A percentile compares a stretch with the other conserved stretches of the same genome.
These are phyloP conservation scores for Salmo trutta DNA, from an alignment of 2,797 vertebrate species.

Conservation along the genomic window DNA sequence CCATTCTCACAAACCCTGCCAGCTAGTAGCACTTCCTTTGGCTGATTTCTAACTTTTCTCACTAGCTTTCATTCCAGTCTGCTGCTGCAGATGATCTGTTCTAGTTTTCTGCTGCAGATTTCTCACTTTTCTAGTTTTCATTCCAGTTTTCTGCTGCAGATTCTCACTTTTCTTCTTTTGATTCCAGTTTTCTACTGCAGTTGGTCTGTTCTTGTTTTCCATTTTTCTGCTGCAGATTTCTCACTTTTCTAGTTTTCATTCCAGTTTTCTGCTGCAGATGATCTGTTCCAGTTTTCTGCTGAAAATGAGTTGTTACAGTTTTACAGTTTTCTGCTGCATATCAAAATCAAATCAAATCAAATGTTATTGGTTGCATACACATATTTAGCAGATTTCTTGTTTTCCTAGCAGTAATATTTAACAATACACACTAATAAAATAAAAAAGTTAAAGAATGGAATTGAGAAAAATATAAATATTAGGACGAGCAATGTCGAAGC, in stretches of 20 bases:
- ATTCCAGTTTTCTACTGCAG: background rate
- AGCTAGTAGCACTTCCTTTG: constrained; percentile 10
- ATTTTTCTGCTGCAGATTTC: background rate
- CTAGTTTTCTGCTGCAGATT: background rate
- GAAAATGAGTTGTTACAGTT: no score
- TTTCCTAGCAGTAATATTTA: no score
- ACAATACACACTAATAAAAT: no score
- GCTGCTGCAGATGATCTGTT: background rate
- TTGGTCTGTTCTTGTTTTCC: no score
- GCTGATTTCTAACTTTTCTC: background rate
- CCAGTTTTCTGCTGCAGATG: background rate
- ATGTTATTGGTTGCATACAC: no score
- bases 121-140: no score
- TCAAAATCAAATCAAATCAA: background rate
- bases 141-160: background rate
- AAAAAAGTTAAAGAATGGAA: no score
- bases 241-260: background rate
- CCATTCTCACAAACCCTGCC: constrained; percentile 14
- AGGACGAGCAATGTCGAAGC: no score
- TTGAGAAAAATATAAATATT: no score
- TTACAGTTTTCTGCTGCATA: background rate
- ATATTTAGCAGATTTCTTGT: no score
- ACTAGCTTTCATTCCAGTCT: background rate
- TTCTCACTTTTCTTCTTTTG: background rate
- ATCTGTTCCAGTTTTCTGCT: no score